phyloP scores from a whole-genome alignment of 2,888 invertebrate genomes.

The Mellilla xanthometata region DNA sequence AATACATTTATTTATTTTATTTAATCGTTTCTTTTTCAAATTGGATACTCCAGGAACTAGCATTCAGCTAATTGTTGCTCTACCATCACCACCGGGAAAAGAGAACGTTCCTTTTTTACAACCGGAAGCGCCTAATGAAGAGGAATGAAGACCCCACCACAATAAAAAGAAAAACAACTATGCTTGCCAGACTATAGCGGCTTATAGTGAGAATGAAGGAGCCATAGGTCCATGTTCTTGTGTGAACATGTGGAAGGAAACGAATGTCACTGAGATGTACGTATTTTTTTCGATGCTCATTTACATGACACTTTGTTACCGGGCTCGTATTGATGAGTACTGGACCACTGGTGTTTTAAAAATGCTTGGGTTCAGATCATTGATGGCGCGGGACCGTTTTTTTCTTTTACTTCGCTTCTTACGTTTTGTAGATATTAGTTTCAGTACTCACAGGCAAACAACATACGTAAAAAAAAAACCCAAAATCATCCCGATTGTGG shows the following conservation, averaged over 20 bases:
- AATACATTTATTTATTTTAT: too few species aligned
- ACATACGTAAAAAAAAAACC: slow-evolving; percentile 8
- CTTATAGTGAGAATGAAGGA: slow-evolving; percentile 14
- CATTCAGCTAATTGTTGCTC: too few species aligned
- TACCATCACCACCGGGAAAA: too few species aligned
- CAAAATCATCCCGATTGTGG: slow-evolving; percentile 22
- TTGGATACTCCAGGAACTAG: too few species aligned
- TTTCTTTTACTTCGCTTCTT: slow-evolving; percentile 18
- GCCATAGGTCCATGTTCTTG: too few species aligned
- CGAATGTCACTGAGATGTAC: slow-evolving; percentile 10
- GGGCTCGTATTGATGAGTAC: slow-evolving; percentile 18
- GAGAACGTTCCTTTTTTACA: too few species aligned
- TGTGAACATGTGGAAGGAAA: slow-evolving; percentile 20
- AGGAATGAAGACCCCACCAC: too few species aligned
- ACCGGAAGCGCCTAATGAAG: too few species aligned
- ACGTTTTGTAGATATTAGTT: slow-evolving; percentile 24
- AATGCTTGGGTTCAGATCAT: slow-evolving; percentile 17
- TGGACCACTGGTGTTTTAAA: slow-evolving; percentile 20
- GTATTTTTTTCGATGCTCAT: not conserved
- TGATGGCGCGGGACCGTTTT: slow-evolving; percentile 20
- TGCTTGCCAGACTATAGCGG: slow-evolving; percentile 18
- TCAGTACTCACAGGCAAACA: not conserved
- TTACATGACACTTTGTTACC: not conserved
- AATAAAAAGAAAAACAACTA: slow-evolving; percentile 20
- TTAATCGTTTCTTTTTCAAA: too few species aligned